A percentile compares a stretch with the other conserved stretches of the same genome.
Conservation (phyloP, 1,140 invertebrate genomes). For the Monochamus saltuarius region DNA sequence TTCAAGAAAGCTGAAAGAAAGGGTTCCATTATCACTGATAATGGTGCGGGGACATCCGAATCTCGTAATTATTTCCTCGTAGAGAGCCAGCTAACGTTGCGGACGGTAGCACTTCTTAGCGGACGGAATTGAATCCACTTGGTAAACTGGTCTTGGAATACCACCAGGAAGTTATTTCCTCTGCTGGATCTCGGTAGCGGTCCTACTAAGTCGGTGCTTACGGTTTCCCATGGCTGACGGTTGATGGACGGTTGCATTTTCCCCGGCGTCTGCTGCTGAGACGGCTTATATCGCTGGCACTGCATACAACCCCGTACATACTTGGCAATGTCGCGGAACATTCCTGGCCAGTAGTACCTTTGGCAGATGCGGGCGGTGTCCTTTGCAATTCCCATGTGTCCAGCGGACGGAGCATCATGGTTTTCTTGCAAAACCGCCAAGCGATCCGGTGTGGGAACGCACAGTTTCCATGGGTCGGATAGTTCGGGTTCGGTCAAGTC, state of each 20-base stretch:
- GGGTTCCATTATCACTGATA: conserved; percentile 51
- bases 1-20: conserved; percentile 16
- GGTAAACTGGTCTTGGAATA: conserved; percentile 39
- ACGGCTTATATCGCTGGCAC: conserved; percentile 43
- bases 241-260: conserved; percentile 42
- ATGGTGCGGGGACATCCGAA: conserved; percentile 45
- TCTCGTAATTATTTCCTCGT: conserved; percentile 38
- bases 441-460: conserved; percentile 24
- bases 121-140: conserved; percentile 33
- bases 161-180: conserved; percentile 47
- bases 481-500: conserved; percentile 18
- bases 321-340: conserved; percentile 30
- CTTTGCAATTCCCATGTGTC: conserved; percentile 43
- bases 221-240: conserved; percentile 41
- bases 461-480: conserved; percentile 19
- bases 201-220: conserved; percentile 51
- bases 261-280: conserved; percentile 38
- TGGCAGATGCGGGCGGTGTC: conserved; percentile 22
- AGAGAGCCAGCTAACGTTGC: conserved; percentile 30
- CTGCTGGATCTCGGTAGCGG: conserved; percentile 46
- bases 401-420: conserved; percentile 29
- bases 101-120: conserved; percentile 36
- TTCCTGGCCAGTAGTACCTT: conserved; percentile 44
- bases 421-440: conserved; percentile 27
- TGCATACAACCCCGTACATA: conserved; percentile 32